These are phyloP conservation scores for Calosoma granatense DNA, from an alignment of 1,140 invertebrate genomes.

Conservation along the genomic window DNA sequence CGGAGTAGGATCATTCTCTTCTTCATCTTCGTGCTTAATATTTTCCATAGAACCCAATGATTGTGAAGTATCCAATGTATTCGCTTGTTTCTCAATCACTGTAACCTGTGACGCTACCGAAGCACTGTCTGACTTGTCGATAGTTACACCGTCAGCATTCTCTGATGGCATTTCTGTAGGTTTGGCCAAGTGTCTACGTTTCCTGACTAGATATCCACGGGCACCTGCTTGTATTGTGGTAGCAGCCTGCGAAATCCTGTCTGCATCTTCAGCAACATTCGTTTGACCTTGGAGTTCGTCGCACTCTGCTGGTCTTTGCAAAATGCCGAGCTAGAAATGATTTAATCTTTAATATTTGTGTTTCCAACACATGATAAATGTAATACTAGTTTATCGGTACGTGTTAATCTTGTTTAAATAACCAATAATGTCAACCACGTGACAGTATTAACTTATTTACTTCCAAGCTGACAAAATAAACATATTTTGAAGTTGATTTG, in stretches of 20 bases:
- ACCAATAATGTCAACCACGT: no score
- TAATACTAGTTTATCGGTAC: no score
- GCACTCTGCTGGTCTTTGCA: neutral
- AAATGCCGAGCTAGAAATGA: no score
- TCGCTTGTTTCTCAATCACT: neutral
- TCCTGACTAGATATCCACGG: neutral
- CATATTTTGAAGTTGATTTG: no score
- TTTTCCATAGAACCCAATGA: no score
- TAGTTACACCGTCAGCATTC: neutral
- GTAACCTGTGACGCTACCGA: neutral
- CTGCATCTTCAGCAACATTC: neutral
- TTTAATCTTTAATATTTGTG: no score
- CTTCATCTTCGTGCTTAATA: no score
- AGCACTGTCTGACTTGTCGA: neutral
- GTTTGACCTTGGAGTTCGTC: neutral
- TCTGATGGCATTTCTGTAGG: neutral
- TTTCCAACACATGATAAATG: no score
- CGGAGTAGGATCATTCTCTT: no score
- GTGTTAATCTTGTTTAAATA: no score
- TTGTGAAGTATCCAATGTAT: no score
- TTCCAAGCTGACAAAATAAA: neutral
- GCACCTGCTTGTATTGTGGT: conserved; percentile 1
- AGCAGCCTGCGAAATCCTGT: neutral
- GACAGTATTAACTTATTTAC: neutral
- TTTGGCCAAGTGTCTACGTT: neutral